Evolutionary conservation across 2,113 vertebrate species (phyloP).

Genomic region (Macquaria ambigua): DNA sequence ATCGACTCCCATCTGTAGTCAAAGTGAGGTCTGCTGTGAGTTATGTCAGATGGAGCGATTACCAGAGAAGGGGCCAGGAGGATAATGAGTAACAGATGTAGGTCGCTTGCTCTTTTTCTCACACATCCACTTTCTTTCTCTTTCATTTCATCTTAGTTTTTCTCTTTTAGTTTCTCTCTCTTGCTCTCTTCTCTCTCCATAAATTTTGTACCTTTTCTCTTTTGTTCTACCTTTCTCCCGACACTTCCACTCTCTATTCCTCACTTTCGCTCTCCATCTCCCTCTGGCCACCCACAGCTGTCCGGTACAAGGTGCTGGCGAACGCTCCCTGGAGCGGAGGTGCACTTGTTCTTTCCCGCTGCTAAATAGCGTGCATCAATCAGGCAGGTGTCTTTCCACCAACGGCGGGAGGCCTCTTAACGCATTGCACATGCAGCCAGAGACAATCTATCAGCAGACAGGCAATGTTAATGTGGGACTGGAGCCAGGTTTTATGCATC

Average conservation of each 20-base stretch:
- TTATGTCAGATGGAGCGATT: slow-evolving; percentile 95
- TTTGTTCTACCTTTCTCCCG: not conserved
- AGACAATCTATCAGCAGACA: slow-evolving; percentile 66
- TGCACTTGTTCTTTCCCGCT: slow-evolving; percentile 86
- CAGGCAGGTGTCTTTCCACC: slow-evolving; percentile 71
- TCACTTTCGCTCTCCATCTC: slow-evolving; percentile 68
- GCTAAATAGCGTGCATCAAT: slow-evolving; percentile 78
- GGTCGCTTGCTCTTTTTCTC: slow-evolving; percentile 73
- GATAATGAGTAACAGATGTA: slow-evolving; percentile 97
- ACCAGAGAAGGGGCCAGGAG: slow-evolving; percentile 85
- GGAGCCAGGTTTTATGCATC: slow-evolving; percentile 65
- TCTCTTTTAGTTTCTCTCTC: slow-evolving; percentile 5
- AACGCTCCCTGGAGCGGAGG: slow-evolving; percentile 87
- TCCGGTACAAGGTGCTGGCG: slow-evolving; percentile 87
- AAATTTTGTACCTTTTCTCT: not conserved
- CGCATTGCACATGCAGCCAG: slow-evolving; percentile 63
- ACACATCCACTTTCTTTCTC: slow-evolving; percentile 48
- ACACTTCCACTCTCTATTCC: slow-evolving; percentile 3
- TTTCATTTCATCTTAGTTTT: slow-evolving; percentile 47
- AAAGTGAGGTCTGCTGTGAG: slow-evolving; percentile 89
- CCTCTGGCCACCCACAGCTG: slow-evolving; percentile 92
- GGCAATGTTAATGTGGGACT: slow-evolving; percentile 56
- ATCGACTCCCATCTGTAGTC: slow-evolving; percentile 84
- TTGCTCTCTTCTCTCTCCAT: slow-evolving; percentile 30
- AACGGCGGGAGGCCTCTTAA: slow-evolving; percentile 57